Conservation (phyloP, 2,797 vertebrate species). For the Muscicapa striata region DNA sequence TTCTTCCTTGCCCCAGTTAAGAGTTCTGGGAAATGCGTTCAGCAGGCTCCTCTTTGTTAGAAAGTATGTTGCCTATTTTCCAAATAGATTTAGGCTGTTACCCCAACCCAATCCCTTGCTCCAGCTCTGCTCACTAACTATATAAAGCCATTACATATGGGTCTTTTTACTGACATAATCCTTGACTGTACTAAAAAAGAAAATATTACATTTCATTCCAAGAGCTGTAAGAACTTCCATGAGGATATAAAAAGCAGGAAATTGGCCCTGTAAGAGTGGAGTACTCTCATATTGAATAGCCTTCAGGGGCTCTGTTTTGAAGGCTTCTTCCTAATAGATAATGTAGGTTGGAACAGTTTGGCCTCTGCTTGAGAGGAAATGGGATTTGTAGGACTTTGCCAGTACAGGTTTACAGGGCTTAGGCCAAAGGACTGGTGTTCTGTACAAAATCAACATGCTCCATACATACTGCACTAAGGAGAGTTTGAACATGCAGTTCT, state of each 20-base stretch:
- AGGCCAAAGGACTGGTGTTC: not conserved
- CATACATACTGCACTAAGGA: not conserved
- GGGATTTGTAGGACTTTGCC: constrained; percentile 20
- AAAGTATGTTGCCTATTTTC: constrained; percentile 31
- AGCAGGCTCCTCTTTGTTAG: not conserved
- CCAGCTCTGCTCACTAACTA: constrained; percentile 25
- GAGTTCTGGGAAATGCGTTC: not conserved
- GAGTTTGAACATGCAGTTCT: not conserved
- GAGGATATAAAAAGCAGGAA: constrained; percentile 69
- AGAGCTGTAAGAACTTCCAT: constrained; percentile 61
- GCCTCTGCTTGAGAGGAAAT: constrained; percentile 6
- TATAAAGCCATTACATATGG: constrained; percentile 71
- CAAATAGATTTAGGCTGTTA: constrained; percentile 44
- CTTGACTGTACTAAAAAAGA: constrained; percentile 66
- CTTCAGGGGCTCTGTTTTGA: not conserved
- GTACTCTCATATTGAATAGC: constrained; percentile 34
- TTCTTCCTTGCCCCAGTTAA: not conserved
- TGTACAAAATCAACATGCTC: not conserved
- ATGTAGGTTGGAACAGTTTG: not conserved
- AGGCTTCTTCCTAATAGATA: constrained; percentile 10
- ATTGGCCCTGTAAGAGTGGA: constrained; percentile 15
- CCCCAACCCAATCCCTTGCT: not conserved
- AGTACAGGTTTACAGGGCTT: not conserved
- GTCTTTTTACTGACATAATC: constrained; percentile 69
- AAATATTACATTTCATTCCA: constrained; percentile 70